Percentiles rank a stretch among this genome's conserved stretches.
Conservation (phyloP, 2,888 invertebrate genomes). For the Coelopa pilipes region DNA sequence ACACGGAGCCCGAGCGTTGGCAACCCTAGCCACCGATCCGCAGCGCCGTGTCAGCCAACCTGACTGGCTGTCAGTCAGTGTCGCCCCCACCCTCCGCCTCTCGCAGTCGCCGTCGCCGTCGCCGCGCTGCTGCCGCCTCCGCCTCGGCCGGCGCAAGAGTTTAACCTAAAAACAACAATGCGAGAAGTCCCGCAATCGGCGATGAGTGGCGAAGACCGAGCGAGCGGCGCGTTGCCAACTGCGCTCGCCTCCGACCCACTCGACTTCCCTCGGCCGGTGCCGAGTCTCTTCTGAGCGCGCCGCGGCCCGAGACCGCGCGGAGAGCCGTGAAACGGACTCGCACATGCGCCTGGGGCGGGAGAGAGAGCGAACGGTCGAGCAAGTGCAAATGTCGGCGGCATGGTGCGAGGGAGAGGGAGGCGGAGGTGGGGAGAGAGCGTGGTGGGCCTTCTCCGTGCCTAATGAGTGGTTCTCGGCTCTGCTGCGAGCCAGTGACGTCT, state of each 20-base stretch:
- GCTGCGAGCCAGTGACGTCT: slow-evolving; percentile 8
- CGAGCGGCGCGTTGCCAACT: slow-evolving; percentile 18
- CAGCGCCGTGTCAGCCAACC: no score
- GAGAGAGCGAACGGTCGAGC: background rate
- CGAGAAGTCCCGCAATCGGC: slow-evolving; percentile 16
- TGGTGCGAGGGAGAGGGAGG: slow-evolving; percentile 13
- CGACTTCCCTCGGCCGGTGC: slow-evolving; percentile 13
- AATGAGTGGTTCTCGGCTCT: slow-evolving; percentile 27
- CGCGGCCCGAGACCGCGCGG: no score
- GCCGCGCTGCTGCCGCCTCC: background rate
- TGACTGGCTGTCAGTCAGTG: no score
- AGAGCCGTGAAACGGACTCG: slow-evolving; percentile 17
- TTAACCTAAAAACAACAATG: slow-evolving; percentile 20
- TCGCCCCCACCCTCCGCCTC: background rate
- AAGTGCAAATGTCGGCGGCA: background rate
- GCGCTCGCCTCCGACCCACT: background rate
- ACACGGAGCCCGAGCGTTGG: no score
- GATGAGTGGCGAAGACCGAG: slow-evolving; percentile 14
- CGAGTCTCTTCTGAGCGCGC: background rate
- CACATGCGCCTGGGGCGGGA: slow-evolving; percentile 29
- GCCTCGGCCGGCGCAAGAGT: background rate
- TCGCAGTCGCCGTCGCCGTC: background rate
- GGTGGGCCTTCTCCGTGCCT: slow-evolving; percentile 7
- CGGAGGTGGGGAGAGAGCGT: slow-evolving; percentile 10
- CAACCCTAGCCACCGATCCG: no score